A percentile compares a stretch with the other conserved stretches of the same genome.
phyloP scores from a whole-genome alignment of 2,888 invertebrate genomes.

The Lycophotia porphyrea region DNA sequence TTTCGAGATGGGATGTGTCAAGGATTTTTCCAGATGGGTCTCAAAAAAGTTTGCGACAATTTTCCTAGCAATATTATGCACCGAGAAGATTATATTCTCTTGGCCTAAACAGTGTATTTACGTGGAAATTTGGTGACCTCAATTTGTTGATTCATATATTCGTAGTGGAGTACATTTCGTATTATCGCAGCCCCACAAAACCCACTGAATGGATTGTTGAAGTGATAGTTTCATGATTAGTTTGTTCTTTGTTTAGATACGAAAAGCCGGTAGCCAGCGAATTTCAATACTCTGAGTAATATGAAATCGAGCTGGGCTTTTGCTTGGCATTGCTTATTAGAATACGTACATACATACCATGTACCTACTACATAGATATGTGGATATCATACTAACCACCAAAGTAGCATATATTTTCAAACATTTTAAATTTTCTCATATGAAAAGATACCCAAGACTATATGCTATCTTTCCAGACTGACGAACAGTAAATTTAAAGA shows the following conservation, averaged over 20 bases:
- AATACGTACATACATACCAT: neutral
- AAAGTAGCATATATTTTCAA: neutral
- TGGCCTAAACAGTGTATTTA: conserved; percentile 38
- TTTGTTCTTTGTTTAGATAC: conserved; percentile 40
- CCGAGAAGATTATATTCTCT: conserved; percentile 15
- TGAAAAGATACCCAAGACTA: conserved; percentile 5
- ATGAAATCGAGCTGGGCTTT: neutral
- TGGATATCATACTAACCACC: too few species aligned
- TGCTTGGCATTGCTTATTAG: neutral
- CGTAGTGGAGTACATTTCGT: conserved; percentile 9
- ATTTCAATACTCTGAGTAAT: conserved; percentile 21
- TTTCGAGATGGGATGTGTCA: conserved; percentile 8
- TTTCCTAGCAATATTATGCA: conserved; percentile 28
- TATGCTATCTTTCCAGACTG: conserved; percentile 35
- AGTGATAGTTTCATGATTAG: conserved; percentile 51
- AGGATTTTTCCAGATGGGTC: conserved; percentile 9
- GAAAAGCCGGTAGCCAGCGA: conserved; percentile 20
- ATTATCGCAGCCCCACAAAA: conserved; percentile 14
- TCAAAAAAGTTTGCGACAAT: conserved; percentile 18
- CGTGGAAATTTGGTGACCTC: conserved; percentile 33
- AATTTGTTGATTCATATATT: conserved; percentile 35
- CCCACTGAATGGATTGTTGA: conserved; percentile 27
- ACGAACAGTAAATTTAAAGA: conserved; percentile 45
- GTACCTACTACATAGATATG: neutral
- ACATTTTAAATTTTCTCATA: conserved; percentile 19